These are phyloP conservation scores for Phortica magna DNA, from an alignment of 2,888 invertebrate species.

Conservation along the genomic window DNA sequence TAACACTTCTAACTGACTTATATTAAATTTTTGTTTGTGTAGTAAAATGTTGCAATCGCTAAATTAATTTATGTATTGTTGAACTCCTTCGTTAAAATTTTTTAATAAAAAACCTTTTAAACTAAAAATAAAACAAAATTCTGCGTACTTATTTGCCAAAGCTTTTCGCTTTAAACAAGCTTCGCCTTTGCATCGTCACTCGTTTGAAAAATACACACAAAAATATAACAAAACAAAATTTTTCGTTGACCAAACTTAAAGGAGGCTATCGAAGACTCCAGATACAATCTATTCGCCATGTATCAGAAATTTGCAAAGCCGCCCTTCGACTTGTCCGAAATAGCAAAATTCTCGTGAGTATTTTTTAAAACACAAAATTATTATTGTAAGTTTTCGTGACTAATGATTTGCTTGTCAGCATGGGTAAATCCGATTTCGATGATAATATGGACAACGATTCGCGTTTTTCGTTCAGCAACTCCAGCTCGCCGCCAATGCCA, in stretches of 20 bases:
- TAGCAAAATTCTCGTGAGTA: conserved; percentile 77
- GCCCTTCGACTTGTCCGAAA: conserved; percentile 76
- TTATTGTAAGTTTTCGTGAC: neutral
- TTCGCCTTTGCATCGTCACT: conserved; percentile 4
- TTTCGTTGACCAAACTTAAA: conserved; percentile 49
- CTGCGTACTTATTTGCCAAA: conserved; percentile 51
- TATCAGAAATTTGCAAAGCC: conserved; percentile 78
- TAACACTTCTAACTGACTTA: too few species aligned
- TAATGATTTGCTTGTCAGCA: conserved; percentile 47
- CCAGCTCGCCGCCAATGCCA: conserved; percentile 85
- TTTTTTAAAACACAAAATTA: neutral
- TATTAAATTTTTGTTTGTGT: conserved; percentile 14
- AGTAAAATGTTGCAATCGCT: conserved; percentile 48
- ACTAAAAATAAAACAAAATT: conserved; percentile 23
- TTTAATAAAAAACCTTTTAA: neutral
- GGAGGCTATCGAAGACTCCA: conserved; percentile 76
- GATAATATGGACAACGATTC: conserved; percentile 80
- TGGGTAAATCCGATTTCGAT: conserved; percentile 76
- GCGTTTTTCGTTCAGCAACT: conserved; percentile 87
- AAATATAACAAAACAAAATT: conserved; percentile 33
- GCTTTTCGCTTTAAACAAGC: neutral
- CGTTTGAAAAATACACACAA: conserved; percentile 4
- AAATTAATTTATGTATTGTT: conserved; percentile 36
- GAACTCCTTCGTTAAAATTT: conserved; percentile 32
- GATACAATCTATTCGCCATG: conserved; percentile 77